Conservation (phyloP, 1,140 invertebrate genomes). For the Brevipalpus yothersi region DNA sequence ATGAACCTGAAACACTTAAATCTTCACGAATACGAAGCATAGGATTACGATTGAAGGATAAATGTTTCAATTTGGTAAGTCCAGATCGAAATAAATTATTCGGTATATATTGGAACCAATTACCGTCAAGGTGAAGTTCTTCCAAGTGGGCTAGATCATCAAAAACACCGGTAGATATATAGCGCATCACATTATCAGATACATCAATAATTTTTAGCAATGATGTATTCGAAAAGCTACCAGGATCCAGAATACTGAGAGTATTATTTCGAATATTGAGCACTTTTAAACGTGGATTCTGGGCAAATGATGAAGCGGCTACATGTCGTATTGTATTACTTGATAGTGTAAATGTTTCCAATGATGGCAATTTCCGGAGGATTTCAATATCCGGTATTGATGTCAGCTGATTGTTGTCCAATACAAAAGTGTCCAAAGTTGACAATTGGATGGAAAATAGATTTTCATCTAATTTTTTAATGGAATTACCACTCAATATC, state of each 20-base stretch:
- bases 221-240: slow-evolving; percentile 35
- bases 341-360: slow-evolving; percentile 27
- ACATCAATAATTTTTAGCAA: slow-evolving; percentile 44
- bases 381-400: slow-evolving; percentile 44
- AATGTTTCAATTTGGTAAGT: slow-evolving; percentile 29
- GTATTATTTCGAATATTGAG: slow-evolving; percentile 38
- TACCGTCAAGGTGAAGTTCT: slow-evolving; percentile 47
- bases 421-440: slow-evolving; percentile 42
- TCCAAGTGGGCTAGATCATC: slow-evolving; percentile 29
- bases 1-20: slow-evolving; percentile 26
- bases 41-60: slow-evolving; percentile 59
- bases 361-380: slow-evolving; percentile 37
- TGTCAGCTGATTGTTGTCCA: slow-evolving; percentile 41
- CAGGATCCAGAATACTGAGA: slow-evolving; percentile 38
- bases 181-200: slow-evolving; percentile 42
- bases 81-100: slow-evolving; percentile 37
- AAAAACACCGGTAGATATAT: slow-evolving; percentile 57
- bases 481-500: slow-evolving; percentile 38
- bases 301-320: slow-evolving; percentile 8
- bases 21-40: slow-evolving; percentile 32
- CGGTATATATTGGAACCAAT: slow-evolving; percentile 54
- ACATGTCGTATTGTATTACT: slow-evolving; percentile 14
- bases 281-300: slow-evolving; percentile 12
- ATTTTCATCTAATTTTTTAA: slow-evolving; percentile 27
- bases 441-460: slow-evolving; percentile 23